Evolutionary conservation across 2,888 invertebrate species (phyloP), one percentile per base, ranked within the genome.

Genomic region (Sphaerophoria rueppellii): DNA sequence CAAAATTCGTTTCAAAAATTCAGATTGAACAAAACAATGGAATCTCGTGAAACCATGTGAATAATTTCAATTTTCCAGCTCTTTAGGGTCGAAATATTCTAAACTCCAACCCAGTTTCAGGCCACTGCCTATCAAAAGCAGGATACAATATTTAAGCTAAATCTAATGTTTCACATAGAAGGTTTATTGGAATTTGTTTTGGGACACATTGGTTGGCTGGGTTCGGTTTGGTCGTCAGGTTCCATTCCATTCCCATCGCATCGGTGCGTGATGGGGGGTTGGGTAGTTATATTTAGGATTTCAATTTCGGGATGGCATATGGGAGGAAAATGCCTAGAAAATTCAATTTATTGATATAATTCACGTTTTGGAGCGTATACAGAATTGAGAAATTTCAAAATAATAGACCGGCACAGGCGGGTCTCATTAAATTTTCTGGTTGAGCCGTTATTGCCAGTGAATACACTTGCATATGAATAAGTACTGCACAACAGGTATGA

Each of bases 11-110:
- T 24, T 24, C 2, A 40, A 11, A 6, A 24, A 6, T 0, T 12
- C 2, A 9, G 9, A 6, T 12, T 7, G 9, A 40, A 48, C 43
- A 14, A 63, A 63, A 40, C 43, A 52, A 65, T 70, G 32, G 55
- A 24, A 72, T 58, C 67, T 52, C 76, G 37, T 57, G 74, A 61
- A 61, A 77, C 57, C 69, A 73, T 82, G 77, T 82, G 77, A 55
- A 82, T 82, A 77, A 82, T 82, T 82, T 77, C 77, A 77, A 82
- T 82, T 82, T 73, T 46, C 82, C 69, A 82, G 69, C 63, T 57
- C 55, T 82, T 82, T 76, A 76, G 70, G 81, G 76, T 72, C 60
- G 72, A 72, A 72, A 72, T 82, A 61, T 61, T 76, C 71, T 60
- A 67, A 82, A 76, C 54, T 67, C 69, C 40, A 63, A 50, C 16